Percentiles rank a stretch among this genome's conserved stretches.
These are phyloP conservation scores for Petaurus breviceps DNA, from an alignment of 2,113 vertebrate genomes.

Conservation along the genomic window DNA sequence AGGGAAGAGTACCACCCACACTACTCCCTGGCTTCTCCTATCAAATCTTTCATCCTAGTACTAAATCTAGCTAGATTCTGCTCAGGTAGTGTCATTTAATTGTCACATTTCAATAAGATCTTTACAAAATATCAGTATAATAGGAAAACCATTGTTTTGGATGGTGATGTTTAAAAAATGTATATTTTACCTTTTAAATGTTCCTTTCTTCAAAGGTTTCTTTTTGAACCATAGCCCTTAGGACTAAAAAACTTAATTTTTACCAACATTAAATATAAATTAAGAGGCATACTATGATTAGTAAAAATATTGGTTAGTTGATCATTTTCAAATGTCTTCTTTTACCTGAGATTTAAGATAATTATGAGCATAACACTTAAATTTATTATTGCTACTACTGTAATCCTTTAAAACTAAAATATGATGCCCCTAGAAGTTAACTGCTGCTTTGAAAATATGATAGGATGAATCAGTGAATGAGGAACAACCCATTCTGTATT, in stretches of 20 bases:
- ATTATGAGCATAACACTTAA: constrained; percentile 16
- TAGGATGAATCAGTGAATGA: not conserved
- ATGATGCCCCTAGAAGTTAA: constrained; percentile 14
- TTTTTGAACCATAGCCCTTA: constrained; percentile 19
- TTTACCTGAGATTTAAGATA: constrained; percentile 30
- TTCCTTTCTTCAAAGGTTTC: constrained; percentile 10
- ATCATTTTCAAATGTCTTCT: not conserved
- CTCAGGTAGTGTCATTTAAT: not conserved
- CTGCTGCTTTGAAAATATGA: not conserved
- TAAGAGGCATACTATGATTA: constrained; percentile 33
- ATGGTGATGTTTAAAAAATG: not conserved
- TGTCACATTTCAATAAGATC: not conserved
- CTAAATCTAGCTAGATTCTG: constrained; percentile 8
- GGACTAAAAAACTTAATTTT: not conserved
- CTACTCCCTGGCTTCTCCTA: constrained; percentile 3
- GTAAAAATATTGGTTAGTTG: constrained; percentile 4
- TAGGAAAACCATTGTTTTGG: not conserved
- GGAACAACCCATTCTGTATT: not conserved
- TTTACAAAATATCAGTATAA: not conserved
- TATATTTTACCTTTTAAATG: constrained; percentile 28
- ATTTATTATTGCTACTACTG: not conserved
- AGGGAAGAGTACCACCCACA: constrained; percentile 9
- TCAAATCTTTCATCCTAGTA: constrained; percentile 19
- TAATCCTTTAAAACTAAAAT: not conserved
- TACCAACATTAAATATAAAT: constrained; percentile 23